Evolutionary conservation across 2,113 vertebrate species (phyloP).

Genomic region (Erythrocercus mccallii): DNA sequence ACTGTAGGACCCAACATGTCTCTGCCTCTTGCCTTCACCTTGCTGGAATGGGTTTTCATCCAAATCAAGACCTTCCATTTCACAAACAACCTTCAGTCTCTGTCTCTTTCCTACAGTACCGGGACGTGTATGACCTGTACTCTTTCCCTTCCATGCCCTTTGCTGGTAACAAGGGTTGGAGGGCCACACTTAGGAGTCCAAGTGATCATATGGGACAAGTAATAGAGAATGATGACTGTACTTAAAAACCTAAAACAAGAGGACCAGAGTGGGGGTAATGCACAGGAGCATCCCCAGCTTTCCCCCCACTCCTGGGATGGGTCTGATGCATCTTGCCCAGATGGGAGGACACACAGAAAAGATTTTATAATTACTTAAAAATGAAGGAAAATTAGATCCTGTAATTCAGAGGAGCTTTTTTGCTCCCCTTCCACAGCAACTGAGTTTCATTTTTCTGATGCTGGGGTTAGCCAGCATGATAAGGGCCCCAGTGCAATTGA

Average conservation of each 20-base stretch:
- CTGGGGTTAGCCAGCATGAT: not conserved
- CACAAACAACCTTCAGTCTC: not conserved
- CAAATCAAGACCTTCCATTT: not conserved
- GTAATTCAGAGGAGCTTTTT: not conserved
- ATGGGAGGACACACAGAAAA: not conserved
- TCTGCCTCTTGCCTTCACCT: not conserved
- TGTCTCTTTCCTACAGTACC: not conserved
- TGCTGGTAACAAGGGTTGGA: not conserved
- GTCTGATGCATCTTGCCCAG: not conserved
- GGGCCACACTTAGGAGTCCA: not conserved
- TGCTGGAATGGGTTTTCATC: not conserved
- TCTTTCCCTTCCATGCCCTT: not conserved
- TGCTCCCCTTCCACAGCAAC: not conserved
- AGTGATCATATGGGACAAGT: not conserved
- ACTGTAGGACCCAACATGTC: not conserved
- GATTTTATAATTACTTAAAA: not conserved
- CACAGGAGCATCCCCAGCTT: not conserved
- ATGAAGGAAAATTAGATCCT: not conserved
- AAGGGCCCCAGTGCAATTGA: not conserved
- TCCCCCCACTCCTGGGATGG: not conserved
- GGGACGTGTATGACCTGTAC: rapidly evolving
- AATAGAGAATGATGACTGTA: not conserved
- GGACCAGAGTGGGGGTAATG: not conserved
- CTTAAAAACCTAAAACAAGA: not conserved
- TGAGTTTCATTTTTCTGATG: not conserved